Base-by-base conservation (phyloP, 2,888 invertebrate genomes). In the Kuschelorhynchus macadamiae region DNA sequence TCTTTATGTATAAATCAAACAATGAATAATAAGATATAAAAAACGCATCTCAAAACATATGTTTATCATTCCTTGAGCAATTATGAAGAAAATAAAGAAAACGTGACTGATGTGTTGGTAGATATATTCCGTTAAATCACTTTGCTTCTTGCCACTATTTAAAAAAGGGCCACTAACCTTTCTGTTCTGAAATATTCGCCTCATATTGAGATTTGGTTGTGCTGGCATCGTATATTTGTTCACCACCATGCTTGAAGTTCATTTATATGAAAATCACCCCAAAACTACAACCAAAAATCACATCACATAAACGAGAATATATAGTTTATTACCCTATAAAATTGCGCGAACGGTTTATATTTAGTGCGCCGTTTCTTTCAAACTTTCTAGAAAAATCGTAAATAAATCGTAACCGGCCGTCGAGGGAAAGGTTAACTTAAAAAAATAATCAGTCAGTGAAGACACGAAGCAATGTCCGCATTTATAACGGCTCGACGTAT, bases 181-280 rank as follows among this genome's bases (percentile, higher is more conserved):
- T 79, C 81, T 75, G 65, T 79, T 80, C 59, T 82, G 74, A 69
- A 82, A 80, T 61, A 80, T 71, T 55, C 81, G 76, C 60, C 81
- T 77, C 74, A 80, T 77, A 62, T 77, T 81, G 42, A 80, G 72
- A 68, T 81, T 78, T 42, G 81, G 80, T 71, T 80, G 79, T 32
- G 77, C 76, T 72, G 80, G 79, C 81, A 81, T 78, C 52, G 78
- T 80, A 57, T 81, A 80, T 74, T 81, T 81, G 71, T 81, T 82
- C 65, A 82, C 82, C 77, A 81, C 82, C 82, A 82, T 82, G 75
- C 73, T 81, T 72, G 71, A 17, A 32, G 69, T 57, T 66, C 33
- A 65, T 52, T 44, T 69, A 65, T 32, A 46, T 9, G 11, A 18
- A 52, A 53, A 65, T 50, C 47, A 67, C 61, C 66, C 63, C 62